Base-by-base conservation (phyloP, 2,797 vertebrate genomes). In the Propithecus deckenii region DNA sequence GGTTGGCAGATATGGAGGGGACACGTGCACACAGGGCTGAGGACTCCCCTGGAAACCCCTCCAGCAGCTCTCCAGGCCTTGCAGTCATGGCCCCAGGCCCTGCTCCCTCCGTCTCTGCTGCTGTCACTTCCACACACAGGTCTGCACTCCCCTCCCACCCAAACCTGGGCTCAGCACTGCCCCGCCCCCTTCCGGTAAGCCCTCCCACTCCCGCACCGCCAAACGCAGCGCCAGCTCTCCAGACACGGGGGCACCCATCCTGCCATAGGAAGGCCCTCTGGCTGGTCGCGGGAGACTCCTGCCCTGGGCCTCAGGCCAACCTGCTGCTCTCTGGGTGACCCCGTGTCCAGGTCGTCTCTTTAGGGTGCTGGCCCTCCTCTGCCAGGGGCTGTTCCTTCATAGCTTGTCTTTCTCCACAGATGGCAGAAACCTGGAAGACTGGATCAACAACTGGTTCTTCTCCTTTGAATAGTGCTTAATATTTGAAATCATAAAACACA, bases 141-240 rank as follows among this genome's bases (percentile, higher is more conserved):
- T 22, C 15, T 10, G 46, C 67, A 14, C 3, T 14, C 25, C 13
- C 3, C 30, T 13, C 35, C 41, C 12, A 14, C 4, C 0, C 1
- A 22, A 5, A 28, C 52, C 3, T 18, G 14, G 8, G 2, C 52
- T 38, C n/a, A 38, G 32, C 7, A 30, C 74, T 17, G 7, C 6
- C 8, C 15, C 5, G 12, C 12, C 32, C 12, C 32, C 22, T 28
- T 38, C 20, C 4, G 14, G 1, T 10, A 20, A 30, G 2, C 38
- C 32, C 17, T 23, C 28, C 5, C 1, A 0, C 18, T 41, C 46
- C 14, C 0, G 2, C 22, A 17, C 30, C 32, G 15, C 12, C 3
- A 52, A 5, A 28, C 32, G 4, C 50, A 10, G 15, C 43, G 4
- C 20, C 28, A 46, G 76, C 30, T 35, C 69, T 76, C 23, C 1